Conservation (phyloP, 2,113 vertebrate species). For the Malurus elegans region DNA sequence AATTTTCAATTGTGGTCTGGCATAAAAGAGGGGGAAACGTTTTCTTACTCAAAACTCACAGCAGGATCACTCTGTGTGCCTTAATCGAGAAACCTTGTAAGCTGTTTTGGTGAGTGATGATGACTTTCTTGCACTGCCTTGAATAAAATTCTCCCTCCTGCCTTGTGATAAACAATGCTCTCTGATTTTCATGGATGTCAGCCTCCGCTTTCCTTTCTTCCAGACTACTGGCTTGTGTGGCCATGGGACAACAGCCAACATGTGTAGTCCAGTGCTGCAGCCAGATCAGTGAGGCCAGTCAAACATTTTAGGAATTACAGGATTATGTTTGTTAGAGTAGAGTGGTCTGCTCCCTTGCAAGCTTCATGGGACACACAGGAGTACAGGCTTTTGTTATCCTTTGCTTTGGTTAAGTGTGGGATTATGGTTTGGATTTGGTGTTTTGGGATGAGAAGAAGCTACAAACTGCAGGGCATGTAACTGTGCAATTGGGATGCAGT, state of each 20-base stretch:
- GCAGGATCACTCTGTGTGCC: not conserved
- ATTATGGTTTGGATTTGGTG: not conserved
- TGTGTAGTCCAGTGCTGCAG: not conserved
- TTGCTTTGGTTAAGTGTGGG: not conserved
- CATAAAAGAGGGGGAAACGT: not conserved
- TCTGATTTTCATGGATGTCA: not conserved
- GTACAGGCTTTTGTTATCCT: not conserved
- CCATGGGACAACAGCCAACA: not conserved
- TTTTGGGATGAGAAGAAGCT: not conserved
- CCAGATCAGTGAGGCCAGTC: not conserved
- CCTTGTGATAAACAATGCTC: not conserved
- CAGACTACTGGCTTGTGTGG: not conserved
- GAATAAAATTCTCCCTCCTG: not conserved
- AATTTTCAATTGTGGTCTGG: not conserved
- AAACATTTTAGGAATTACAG: not conserved
- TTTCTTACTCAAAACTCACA: not conserved
- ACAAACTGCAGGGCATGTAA: not conserved
- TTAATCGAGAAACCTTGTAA: not conserved
- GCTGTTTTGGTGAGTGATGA: not conserved
- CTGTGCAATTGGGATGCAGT: not conserved
- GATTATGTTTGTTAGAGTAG: accelerated
- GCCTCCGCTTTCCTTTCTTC: not conserved
- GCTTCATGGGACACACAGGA: not conserved
- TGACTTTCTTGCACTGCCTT: not conserved
- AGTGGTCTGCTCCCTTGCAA: not conserved